Evolutionary conservation across 1,140 invertebrate species (phyloP).

Genomic region (Yoshiicerus persimilis): DNA sequence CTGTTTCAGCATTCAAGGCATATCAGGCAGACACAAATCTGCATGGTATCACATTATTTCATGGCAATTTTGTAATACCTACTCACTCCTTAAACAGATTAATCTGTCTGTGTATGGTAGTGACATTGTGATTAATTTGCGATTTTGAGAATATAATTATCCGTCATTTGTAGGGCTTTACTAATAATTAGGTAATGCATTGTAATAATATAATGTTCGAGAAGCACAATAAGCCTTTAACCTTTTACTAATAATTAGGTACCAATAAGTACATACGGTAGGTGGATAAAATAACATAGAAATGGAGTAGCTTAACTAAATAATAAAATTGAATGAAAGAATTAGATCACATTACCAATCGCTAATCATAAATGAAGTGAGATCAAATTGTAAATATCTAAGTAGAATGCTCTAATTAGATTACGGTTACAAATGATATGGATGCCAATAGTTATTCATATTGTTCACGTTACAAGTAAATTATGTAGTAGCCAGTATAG

Average conservation of each 20-base stretch:
- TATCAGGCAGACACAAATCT: background rate
- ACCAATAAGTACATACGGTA: too few species aligned
- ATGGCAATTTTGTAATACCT: background rate
- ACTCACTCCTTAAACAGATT: background rate
- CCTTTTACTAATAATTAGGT: too few species aligned
- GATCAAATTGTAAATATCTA: slow-evolving; percentile 12
- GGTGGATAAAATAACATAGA: background rate
- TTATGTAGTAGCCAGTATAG: too few species aligned
- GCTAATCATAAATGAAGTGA: background rate
- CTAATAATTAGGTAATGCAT: background rate
- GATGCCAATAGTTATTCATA: too few species aligned
- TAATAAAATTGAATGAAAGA: background rate
- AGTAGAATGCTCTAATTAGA: slow-evolving; percentile 22
- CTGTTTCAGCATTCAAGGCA: background rate
- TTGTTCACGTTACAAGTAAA: too few species aligned
- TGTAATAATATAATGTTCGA: background rate
- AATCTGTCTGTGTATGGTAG: background rate
- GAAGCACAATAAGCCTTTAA: background rate
- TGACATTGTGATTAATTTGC: background rate
- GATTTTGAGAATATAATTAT: background rate
- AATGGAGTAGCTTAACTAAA: background rate
- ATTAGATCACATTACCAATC: background rate
- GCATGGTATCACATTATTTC: too few species aligned
- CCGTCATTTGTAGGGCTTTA: background rate
- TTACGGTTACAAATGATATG: background rate